phyloP scores from a whole-genome alignment of 2,113 vertebrate genomes.

The Ammodytes marinus region DNA sequence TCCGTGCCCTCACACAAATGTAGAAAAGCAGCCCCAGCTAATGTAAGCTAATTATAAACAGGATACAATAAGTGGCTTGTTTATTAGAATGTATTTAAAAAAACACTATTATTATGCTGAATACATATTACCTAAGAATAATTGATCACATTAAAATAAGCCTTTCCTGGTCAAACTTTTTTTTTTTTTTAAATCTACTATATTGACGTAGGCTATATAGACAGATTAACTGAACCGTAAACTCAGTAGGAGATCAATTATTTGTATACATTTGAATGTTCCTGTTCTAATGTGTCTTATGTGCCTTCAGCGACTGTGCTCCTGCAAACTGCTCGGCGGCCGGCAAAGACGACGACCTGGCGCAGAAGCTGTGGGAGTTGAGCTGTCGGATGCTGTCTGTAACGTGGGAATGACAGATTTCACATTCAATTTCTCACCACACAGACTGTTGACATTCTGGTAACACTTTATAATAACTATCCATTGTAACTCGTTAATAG shows the following conservation, averaged over 20 bases:
- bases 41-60: neutral
- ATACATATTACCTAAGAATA: neutral
- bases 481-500: too few relatives aligned
- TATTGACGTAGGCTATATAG: neutral
- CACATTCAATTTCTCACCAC: too few relatives aligned
- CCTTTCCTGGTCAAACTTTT: neutral
- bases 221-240: neutral
- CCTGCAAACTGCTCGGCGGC: constrained; percentile 74
- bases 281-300: neutral
- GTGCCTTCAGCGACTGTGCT: constrained; percentile 81
- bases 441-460: neutral
- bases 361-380: constrained; percentile 84
- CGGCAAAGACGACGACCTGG: constrained; percentile 75
- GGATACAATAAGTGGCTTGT: neutral
- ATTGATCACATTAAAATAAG: neutral
- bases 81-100: neutral
- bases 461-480: too few relatives aligned
- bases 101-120: neutral
- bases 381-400: constrained; percentile 82
- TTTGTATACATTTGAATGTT: neutral
- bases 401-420: constrained; percentile 74
- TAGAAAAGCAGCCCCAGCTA: neutral
- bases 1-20: too few relatives aligned
- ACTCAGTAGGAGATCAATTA: neutral
- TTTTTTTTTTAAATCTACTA: neutral